Conservation (phyloP, 2,113 vertebrate genomes). For the Serinus canaria region DNA sequence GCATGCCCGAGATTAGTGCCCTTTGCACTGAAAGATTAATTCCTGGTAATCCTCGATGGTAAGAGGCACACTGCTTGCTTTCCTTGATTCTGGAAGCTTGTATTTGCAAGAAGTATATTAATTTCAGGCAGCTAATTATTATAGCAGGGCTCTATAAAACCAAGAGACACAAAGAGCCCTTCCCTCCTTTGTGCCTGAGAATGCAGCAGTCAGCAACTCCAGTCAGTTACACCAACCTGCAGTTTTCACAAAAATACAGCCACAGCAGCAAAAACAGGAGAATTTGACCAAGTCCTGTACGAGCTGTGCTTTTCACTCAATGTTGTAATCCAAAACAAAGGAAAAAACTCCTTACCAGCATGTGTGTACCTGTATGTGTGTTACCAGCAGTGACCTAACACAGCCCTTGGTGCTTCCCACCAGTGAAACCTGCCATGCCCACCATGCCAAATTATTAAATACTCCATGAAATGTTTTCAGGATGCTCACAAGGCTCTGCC, state of each 20-base stretch:
- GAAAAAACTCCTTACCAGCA: neutral
- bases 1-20: slow-evolving; percentile 56
- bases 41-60: slow-evolving; percentile 17
- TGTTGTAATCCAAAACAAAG: neutral
- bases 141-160: neutral
- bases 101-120: slow-evolving; percentile 20
- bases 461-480: neutral
- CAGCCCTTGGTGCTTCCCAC: accelerated
- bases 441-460: accelerated
- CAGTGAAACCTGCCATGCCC: accelerated
- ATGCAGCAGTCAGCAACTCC: neutral
- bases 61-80: neutral
- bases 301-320: neutral
- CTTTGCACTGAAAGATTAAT: slow-evolving; percentile 31
- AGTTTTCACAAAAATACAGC: neutral
- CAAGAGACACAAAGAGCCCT: neutral
- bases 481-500: neutral
- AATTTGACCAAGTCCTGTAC: accelerated
- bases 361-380: accelerated
- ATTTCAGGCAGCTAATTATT: slow-evolving; percentile 24
- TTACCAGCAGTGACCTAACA: accelerated
- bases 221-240: neutral
- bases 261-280: neutral
- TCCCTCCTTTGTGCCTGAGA: neutral
- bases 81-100: neutral